Evolutionary conservation across 2,113 vertebrate genomes (phyloP).

Genomic region (Herpailurus yagouaroundi): DNA sequence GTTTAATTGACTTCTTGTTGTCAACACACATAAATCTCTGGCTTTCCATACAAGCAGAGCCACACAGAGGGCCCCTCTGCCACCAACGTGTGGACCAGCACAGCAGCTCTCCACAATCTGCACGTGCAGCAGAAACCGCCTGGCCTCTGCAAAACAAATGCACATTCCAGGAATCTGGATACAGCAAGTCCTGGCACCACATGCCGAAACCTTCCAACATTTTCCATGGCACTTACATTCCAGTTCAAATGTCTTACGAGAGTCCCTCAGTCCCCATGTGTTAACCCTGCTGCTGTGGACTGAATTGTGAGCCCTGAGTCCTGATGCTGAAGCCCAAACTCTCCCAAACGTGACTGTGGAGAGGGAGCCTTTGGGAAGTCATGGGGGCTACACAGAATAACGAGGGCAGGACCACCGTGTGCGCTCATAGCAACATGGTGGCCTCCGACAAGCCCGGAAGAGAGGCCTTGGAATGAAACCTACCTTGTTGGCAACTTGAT

Average conservation of each 20-base stretch:
- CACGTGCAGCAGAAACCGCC: not conserved
- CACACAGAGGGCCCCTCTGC: not conserved
- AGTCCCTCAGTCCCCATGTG: not conserved
- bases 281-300: not conserved
- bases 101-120: not conserved
- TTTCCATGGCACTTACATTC: not conserved
- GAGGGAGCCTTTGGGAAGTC: not conserved
- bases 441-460: no score
- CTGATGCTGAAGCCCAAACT: not conserved
- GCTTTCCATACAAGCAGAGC: not conserved
- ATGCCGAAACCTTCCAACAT: not conserved
- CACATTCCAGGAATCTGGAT: no score
- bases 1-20: not conserved
- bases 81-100: rapidly evolving
- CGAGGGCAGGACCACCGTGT: no score
- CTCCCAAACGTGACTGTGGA: not conserved
- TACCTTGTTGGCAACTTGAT: not conserved
- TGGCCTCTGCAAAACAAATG: no score
- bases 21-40: not conserved
- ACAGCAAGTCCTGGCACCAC: not conserved
- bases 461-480: not conserved
- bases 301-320: not conserved
- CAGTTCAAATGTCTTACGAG: not conserved
- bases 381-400: not conserved
- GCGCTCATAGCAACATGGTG: not conserved